Base-by-base conservation (phyloP, 2,888 invertebrate species). In the Acleris holmiana region DNA sequence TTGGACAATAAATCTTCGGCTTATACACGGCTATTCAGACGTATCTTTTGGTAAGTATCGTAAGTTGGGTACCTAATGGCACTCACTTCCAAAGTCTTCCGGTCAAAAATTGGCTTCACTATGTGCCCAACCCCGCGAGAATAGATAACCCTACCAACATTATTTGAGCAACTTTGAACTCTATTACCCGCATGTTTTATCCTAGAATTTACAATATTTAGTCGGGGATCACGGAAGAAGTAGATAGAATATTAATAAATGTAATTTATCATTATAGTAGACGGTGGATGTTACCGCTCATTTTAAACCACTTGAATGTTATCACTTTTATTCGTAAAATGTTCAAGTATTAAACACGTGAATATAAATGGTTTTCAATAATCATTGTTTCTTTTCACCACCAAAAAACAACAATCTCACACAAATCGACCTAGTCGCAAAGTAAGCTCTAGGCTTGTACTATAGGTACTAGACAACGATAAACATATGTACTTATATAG, bases 291-390 rank as follows among this genome's bases (percentile, higher is more conserved):
- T 80, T 79, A 76, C 82, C 80, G 76, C 68, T 79, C 70, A 77
- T 77, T 84, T 79, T 79, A 83, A 72, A 82, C 75, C 78, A 88
- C 82, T 85, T 86, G 80, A 83, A 89, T 89, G 86, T 90, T 88
- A 86, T 86, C 84, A 88, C 84, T 86, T 65, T 85, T 88, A 87
- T 85, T 91, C 86, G 82, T 83, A 78, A 79, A 77, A 80, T 82
- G 78, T 82, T 82, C 79, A 75, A 84, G 82, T 82, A 85, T 78
- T 84, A 83, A 82, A 86, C 84, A 89, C 84, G 83, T 82, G 80
- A 84, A 83, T 82, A 87, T 89, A 89, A 90, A 91, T 89, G 89
- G 88, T 91, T 91, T 91, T 85, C 82, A 87, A 83, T 85, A 84
- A 75, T 69, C 69, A 67, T 79, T 76, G 82, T 86, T 85, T 85